Base-by-base conservation (phyloP, 2,888 invertebrate genomes). In the Zele albiditarsus region DNA sequence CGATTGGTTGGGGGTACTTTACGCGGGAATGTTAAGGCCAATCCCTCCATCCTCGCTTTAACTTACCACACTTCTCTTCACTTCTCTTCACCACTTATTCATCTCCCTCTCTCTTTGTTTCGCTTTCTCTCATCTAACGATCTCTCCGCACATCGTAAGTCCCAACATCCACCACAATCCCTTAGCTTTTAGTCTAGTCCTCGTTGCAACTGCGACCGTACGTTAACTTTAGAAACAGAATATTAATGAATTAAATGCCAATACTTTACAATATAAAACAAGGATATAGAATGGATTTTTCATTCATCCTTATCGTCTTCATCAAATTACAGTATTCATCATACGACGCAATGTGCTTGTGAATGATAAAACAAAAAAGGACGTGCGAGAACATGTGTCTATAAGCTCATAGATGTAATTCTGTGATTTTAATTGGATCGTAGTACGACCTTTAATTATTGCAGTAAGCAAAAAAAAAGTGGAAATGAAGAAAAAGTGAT, bases 121-220 rank as follows among this genome's bases (percentile, higher is more conserved):
- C 70, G 49, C 28, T 60, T 70, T 60, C 42, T 42, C 60, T 60
- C 70, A 60, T 60, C 58, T 70, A 57, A 38, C 16, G 70, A 42
- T 57, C 60, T 70, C 60, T 33, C n/a, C 5, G 31, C 58, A 62
- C 46, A 53, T 62, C 79, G 80, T 82, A 82, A 80, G 80, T 83
- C 79, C 78, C 82, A 78, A 77, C 81, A 65, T 72, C 75, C 80
- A 82, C 80, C 80, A 78, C 80, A 80, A 78, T 79, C 78, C 77
- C 71, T 78, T 78, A 77, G 69, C 80, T 78, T 81, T 84, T 84
- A 85, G 86, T 85, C 83, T 86, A 86, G 85, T 84, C 84, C 77
- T 80, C 81, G 82, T 84, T 82, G 82, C 82, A 82, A 78, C 83
- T 81, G 82, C 81, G 84, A 80, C 78, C 79, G 81, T 67, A 67